Percentiles rank a stretch among this genome's conserved stretches.
These are phyloP conservation scores for Porites cylindrica DNA, from an alignment of 92 coral and sea anemone species.

Conservation along the genomic window DNA sequence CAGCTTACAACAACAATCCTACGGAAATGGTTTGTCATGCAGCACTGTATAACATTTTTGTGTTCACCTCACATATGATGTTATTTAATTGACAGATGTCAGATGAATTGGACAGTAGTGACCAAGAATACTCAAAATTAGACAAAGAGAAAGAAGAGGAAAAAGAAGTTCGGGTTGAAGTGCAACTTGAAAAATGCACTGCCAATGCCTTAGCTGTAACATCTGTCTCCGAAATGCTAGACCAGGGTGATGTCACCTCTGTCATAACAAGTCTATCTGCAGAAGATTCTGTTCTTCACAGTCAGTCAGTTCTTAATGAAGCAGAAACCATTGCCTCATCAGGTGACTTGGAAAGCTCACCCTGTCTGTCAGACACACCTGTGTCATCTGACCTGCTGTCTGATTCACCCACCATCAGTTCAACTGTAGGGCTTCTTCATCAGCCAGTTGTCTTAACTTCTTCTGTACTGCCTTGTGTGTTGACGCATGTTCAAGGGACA, in stretches of 20 bases:
- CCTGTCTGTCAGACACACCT: constrained; percentile 60
- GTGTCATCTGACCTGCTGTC: constrained; percentile 71
- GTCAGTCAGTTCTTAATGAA: constrained; percentile 69
- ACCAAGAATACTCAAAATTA: constrained; percentile 13
- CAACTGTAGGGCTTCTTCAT: constrained; percentile 73
- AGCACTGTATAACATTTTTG: not conserved
- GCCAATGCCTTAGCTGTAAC: constrained; percentile 15
- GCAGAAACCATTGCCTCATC: constrained; percentile 74
- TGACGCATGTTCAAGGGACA: constrained; percentile 58
- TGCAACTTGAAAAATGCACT: constrained; percentile 45
- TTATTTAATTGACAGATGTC: constrained; percentile 26
- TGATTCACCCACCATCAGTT: constrained; percentile 74
- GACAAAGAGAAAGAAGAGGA: constrained; percentile 1
- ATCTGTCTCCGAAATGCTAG: constrained; percentile 48
- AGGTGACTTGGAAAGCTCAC: constrained; percentile 74
- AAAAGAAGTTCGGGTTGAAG: constrained; percentile 7
- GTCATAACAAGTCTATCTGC: constrained; percentile 26
- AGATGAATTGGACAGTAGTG: constrained; percentile 25
- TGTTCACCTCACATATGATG: not conserved
- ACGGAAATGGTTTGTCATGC: no score
- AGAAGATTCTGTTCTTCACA: constrained; percentile 40
- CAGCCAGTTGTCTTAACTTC: constrained; percentile 85
- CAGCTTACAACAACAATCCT: no score
- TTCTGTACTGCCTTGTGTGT: constrained; percentile 73
- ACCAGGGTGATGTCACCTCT: constrained; percentile 40